Percentiles rank a stretch among this genome's conserved stretches.
Evolutionary conservation across 2,888 invertebrate genomes (phyloP).

Genomic region (Oasisia sp.): DNA sequence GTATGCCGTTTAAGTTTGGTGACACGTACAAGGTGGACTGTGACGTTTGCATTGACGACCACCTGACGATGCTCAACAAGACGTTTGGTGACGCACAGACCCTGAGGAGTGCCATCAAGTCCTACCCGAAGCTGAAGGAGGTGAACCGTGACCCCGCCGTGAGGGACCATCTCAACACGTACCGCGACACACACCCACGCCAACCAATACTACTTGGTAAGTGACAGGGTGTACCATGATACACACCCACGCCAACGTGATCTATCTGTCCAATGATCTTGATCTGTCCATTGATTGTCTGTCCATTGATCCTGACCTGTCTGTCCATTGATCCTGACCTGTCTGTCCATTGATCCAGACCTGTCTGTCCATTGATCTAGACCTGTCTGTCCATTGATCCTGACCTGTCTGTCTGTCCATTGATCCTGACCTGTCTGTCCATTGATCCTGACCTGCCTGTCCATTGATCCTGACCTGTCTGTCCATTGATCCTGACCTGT

Average conservation of each 20-base stretch:
- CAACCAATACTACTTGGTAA: constrained; percentile 38
- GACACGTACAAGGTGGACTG: constrained; percentile 64
- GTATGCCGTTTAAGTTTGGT: constrained; percentile 63
- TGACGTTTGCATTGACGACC: constrained; percentile 62
- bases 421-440: background rate
- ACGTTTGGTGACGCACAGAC: background rate
- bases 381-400: no score
- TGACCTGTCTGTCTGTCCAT: background rate
- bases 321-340: no score
- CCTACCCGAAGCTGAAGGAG: constrained; percentile 56
- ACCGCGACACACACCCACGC: constrained; percentile 57
- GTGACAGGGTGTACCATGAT: constrained; percentile 48
- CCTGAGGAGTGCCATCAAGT: constrained; percentile 21
- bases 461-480: no score
- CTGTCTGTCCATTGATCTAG: no score
- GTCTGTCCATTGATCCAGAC: no score
- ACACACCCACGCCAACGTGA: constrained; percentile 50
- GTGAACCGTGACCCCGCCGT: constrained; percentile 58
- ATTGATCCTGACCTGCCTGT: no score
- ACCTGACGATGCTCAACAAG: constrained; percentile 40
- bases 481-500: background rate
- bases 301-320: background rate
- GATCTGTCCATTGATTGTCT: no score
- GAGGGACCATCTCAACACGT: constrained; percentile 57
- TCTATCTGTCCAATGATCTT: no score